phyloP scores from a whole-genome alignment of 2,888 invertebrate genomes.

The Pocota personata region DNA sequence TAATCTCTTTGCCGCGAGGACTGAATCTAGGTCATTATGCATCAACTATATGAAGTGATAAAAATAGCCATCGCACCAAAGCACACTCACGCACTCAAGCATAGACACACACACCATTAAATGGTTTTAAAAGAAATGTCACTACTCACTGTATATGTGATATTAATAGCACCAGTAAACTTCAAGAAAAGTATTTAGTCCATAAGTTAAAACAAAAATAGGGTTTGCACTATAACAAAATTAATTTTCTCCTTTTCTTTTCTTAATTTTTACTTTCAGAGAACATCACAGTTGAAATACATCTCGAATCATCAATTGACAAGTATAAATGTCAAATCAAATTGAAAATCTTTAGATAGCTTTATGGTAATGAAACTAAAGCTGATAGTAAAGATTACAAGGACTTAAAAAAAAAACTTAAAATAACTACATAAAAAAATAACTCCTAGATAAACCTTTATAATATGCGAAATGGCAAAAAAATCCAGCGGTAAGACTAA shows the following conservation, averaged over 20 bases:
- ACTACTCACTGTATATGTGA: conserved; percentile 39
- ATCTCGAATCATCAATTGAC: conserved; percentile 56
- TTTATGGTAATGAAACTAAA: conserved; percentile 53
- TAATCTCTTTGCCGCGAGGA: conserved; percentile 69
- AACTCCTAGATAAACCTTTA: conserved; percentile 42
- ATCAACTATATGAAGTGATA: conserved; percentile 74
- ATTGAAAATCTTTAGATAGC: conserved; percentile 64
- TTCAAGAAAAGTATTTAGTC: conserved; percentile 65
- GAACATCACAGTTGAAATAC: conserved; percentile 25
- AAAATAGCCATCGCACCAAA: conserved; percentile 66
- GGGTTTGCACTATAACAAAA: conserved; percentile 18
- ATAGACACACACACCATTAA: conserved; percentile 43
- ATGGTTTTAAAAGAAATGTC: conserved; percentile 65
- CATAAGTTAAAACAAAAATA: conserved; percentile 53
- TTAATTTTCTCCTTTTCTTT: neutral
- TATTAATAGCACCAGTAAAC: conserved; percentile 71
- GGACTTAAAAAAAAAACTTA: neutral
- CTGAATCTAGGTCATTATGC: conserved; percentile 74
- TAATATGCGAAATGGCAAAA: conserved; percentile 71
- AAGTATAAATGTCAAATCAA: conserved; percentile 27
- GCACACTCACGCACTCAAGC: conserved; percentile 18
- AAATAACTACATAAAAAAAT: neutral
- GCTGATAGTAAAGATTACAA: conserved; percentile 62
- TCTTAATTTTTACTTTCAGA: conserved; percentile 44
- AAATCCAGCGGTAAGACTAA: conserved; percentile 61